These are phyloP conservation scores for Lycopodina hypogea DNA, from an alignment of 37 sponge, comb jelly and placozoan species.

Conservation along the genomic window DNA sequence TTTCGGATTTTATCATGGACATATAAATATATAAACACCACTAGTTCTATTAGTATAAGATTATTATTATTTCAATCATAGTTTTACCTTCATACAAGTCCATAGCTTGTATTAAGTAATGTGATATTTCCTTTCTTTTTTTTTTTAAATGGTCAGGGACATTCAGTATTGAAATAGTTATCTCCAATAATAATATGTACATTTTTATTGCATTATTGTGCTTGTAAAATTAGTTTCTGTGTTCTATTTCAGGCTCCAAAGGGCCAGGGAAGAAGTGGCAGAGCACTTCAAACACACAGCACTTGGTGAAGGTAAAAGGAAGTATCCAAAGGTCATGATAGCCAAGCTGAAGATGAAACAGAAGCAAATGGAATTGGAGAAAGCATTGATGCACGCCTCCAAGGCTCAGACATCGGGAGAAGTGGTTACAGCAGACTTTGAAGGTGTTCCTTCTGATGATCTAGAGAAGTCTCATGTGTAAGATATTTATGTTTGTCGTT, in stretches of 20 bases:
- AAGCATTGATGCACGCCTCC: not conserved
- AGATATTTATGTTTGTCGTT: not conserved
- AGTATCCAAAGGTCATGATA: conserved; percentile 1
- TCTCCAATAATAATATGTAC: too few relatives aligned
- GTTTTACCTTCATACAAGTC: too few relatives aligned
- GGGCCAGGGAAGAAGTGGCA: conserved; percentile 21
- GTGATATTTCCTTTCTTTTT: too few relatives aligned
- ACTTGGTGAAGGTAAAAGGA: conserved; percentile 17
- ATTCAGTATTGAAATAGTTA: too few relatives aligned
- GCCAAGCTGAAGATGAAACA: not conserved
- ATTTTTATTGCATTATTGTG: too few relatives aligned
- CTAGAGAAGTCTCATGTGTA: conserved; percentile 6
- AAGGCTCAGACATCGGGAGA: conserved; percentile 5
- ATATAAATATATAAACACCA: too few relatives aligned
- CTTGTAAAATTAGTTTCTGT: too few relatives aligned
- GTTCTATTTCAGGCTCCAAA: conserved; percentile 22
- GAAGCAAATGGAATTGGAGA: not conserved
- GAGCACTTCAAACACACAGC: conserved; percentile 15
- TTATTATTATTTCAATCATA: too few relatives aligned
- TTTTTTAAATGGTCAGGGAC: too few relatives aligned
- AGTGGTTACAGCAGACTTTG: conserved; percentile 7
- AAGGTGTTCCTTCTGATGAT: conserved; percentile 2
- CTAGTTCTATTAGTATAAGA: too few relatives aligned
- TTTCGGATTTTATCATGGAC: too few relatives aligned
- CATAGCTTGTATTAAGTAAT: too few relatives aligned